Evolutionary conservation across 2,113 vertebrate genomes (phyloP), one percentile per base, ranked within the genome.

Genomic region (Eublepharis macularius): DNA sequence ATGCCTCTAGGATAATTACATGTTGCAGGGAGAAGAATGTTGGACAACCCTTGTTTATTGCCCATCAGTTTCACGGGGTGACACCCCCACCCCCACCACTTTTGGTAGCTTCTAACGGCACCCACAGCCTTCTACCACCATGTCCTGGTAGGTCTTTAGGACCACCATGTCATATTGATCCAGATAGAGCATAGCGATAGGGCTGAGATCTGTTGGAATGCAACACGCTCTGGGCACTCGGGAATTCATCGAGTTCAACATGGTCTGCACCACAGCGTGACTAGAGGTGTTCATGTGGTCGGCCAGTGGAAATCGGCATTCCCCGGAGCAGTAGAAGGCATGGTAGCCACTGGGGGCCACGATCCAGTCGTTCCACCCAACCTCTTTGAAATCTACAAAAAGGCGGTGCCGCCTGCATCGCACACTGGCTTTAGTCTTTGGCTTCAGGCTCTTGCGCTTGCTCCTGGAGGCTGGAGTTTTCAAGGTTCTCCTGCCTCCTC

Each of bases 201-300:
- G 96, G 90, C 97, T 97, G 87, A 97, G 96, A 82, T 95, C 93
- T 26, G 96, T 97, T 45, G 97, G 97, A 66, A 97, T 96, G 4
- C 97, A 97, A 93, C 97, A 97, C 36, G 96, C 95, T 66, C 94
- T 87, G 0, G 97, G 97, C 80, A 97, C 97, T 2, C 94, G 95
- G 78, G 95, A 91, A 26, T 97, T 97, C 21, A 97, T 96, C 1
- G 97, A 97, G 95, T 97, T 97, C 41, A 97, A 95, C 94, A 97
- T 94, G 8, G 97, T 97, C 90, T 97, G 97, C 92, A 97, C 97
- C 95, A 97, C 96, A 70, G 97, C 97, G 17, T 97, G 97, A 92
- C 97, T 97, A 2, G 97, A 97, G 39, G 97, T 97, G 93, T 97
- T 97, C 96, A 97, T 97, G 94, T 97, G 97, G 90, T 97, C 97